A percentile compares a stretch with the other conserved stretches of the same genome.
These are phyloP conservation scores for Ailurus styani DNA, from an alignment of 2,113 vertebrate species.

Conservation along the genomic window DNA sequence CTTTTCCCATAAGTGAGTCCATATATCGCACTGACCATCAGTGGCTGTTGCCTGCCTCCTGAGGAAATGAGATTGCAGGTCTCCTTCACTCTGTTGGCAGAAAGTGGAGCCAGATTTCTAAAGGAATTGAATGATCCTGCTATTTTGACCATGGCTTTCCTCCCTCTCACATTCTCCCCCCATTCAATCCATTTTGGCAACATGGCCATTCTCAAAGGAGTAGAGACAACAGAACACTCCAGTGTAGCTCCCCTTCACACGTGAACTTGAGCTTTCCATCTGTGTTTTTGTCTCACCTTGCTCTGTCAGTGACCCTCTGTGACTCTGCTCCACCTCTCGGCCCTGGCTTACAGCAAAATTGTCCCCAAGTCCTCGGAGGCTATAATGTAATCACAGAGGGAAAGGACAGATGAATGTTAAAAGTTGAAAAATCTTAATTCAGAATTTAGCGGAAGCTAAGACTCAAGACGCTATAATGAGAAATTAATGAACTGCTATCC, in stretches of 20 bases:
- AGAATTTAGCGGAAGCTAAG: background rate
- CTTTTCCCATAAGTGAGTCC: background rate
- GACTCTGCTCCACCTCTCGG: background rate
- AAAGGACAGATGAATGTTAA: constrained; percentile 9
- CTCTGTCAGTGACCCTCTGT: background rate
- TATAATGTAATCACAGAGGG: background rate
- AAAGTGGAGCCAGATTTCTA: background rate
- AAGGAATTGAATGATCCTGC: background rate
- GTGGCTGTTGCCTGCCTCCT: background rate
- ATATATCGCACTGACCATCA: background rate
- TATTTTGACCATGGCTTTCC: background rate
- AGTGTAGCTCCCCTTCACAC: background rate
- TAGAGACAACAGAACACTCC: background rate
- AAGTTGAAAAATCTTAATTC: constrained; percentile 33
- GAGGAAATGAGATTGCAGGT: background rate
- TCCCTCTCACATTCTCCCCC: background rate
- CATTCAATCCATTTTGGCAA: background rate
- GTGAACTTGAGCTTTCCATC: background rate
- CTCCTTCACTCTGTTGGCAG: background rate
- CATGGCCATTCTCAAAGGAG: background rate
- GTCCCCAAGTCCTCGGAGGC: background rate
- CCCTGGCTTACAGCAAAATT: background rate
- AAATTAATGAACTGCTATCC: constrained; percentile 19
- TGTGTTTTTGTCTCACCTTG: background rate
- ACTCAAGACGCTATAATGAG: constrained; percentile 17